Conservation (phyloP, 2,113 vertebrate genomes). For the Marmota flaviventris region DNA sequence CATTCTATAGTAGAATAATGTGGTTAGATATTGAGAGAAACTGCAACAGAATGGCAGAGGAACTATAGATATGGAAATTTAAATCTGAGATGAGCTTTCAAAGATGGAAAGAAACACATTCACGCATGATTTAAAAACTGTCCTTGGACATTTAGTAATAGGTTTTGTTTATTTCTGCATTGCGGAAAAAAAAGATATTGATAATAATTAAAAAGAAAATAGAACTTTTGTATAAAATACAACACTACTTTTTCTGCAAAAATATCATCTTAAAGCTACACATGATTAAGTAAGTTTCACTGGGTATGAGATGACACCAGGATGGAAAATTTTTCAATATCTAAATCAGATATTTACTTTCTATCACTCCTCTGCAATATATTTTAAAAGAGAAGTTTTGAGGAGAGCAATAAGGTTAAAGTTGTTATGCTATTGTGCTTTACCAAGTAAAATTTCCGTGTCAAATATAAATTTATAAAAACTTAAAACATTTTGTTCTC, state of each 20-base stretch:
- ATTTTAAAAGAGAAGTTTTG: background rate
- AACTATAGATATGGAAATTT: background rate
- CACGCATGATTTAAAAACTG: background rate
- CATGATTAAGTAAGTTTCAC: background rate
- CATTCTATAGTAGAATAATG: background rate
- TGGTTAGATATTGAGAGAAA: background rate
- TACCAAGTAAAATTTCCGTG: background rate
- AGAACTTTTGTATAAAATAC: background rate
- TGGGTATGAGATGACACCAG: accelerated
- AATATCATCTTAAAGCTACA: background rate
- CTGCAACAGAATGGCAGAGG: background rate
- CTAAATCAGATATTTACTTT: background rate
- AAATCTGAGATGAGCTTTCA: background rate
- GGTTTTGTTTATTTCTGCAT: background rate
- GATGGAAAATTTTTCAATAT: background rate
- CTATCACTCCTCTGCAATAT: background rate
- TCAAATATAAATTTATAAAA: background rate
- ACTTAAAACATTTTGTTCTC: background rate
- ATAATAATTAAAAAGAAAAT: background rate
- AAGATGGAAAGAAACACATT: background rate
- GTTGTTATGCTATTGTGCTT: background rate
- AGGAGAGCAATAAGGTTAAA: background rate
- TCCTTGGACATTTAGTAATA: background rate
- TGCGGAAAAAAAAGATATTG: background rate
- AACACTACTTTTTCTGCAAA: background rate